Evolutionary conservation across 2,888 invertebrate genomes (phyloP).

Genomic region (Drosophila imparisetae): DNA sequence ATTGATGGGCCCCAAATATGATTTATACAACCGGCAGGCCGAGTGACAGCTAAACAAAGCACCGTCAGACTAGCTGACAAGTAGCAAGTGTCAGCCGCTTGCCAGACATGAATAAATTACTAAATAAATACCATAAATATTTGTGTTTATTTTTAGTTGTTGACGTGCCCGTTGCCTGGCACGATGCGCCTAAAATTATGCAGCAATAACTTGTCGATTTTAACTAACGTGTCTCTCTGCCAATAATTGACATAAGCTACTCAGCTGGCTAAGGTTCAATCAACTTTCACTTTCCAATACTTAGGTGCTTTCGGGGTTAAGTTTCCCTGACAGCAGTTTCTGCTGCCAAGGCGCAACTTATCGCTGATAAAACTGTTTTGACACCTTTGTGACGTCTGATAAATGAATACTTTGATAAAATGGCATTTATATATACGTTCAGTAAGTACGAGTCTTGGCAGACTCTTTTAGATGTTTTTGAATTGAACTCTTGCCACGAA

Average conservation of each 20-base stretch:
- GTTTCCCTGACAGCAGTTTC: slow-evolving; percentile 1
- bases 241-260: slow-evolving; percentile 17
- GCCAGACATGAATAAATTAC: slow-evolving; percentile 70
- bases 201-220: slow-evolving; percentile 51
- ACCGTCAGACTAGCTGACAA: slow-evolving; percentile 40
- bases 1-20: slow-evolving; percentile 38
- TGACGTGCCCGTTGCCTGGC: slow-evolving; percentile 59
- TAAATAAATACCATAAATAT: slow-evolving; percentile 72
- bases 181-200: slow-evolving; percentile 34
- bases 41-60: slow-evolving; percentile 62
- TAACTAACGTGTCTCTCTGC: slow-evolving; percentile 7
- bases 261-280: slow-evolving; percentile 30
- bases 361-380: slow-evolving; percentile 3
- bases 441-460: not conserved
- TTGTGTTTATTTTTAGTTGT: slow-evolving; percentile 53
- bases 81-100: slow-evolving; percentile 47
- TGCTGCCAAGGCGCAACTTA: slow-evolving; percentile 8
- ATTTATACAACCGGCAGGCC: slow-evolving; percentile 65
- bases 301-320: not conserved
- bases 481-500: not conserved
- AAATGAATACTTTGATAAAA: not conserved
- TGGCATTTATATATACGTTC: not conserved
- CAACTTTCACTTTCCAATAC: slow-evolving; percentile 32
- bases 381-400: slow-evolving; percentile 13
- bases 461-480: not conserved